Evolutionary conservation across 2,888 invertebrate species (phyloP).

Genomic region (Pocota personata): DNA sequence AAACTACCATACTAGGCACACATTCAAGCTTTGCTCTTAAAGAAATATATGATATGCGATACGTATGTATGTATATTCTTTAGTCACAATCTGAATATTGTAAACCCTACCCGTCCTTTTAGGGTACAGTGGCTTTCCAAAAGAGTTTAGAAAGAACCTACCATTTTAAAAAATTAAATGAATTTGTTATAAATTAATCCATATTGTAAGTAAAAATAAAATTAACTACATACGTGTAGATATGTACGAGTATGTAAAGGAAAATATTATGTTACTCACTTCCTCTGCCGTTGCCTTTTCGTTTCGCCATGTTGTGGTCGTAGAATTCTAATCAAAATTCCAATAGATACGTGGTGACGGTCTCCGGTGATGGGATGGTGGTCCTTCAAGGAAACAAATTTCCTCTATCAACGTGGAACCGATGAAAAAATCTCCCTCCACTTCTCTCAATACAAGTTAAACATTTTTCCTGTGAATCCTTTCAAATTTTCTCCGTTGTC

Average conservation of each 20-base stretch:
- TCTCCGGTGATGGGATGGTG: not conserved
- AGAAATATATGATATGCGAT: too few species aligned
- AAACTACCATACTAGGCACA: too few species aligned
- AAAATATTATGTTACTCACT: slow-evolving; percentile 47
- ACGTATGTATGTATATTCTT: too few species aligned
- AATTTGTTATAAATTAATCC: not conserved
- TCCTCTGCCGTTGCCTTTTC: slow-evolving; percentile 66
- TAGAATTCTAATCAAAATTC: slow-evolving; percentile 47
- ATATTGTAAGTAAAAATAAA: not conserved
- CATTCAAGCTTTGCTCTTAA: too few species aligned
- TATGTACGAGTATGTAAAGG: too few species aligned
- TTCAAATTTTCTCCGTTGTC: slow-evolving; percentile 19
- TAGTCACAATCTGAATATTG: too few species aligned
- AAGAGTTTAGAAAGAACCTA: too few species aligned
- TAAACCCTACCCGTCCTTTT: too few species aligned
- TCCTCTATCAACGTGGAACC: slow-evolving; percentile 18
- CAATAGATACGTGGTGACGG: slow-evolving; percentile 21
- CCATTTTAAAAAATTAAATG: too few species aligned
- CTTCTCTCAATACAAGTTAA: slow-evolving; percentile 5
- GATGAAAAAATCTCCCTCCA: not conserved
- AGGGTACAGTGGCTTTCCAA: too few species aligned
- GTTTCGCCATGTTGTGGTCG: slow-evolving; percentile 59
- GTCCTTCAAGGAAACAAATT: slow-evolving; percentile 27
- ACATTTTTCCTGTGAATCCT: slow-evolving; percentile 39
- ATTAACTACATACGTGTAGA: too few species aligned